Base-by-base conservation (phyloP, 1,140 invertebrate species). In the Drepana arcuata region DNA sequence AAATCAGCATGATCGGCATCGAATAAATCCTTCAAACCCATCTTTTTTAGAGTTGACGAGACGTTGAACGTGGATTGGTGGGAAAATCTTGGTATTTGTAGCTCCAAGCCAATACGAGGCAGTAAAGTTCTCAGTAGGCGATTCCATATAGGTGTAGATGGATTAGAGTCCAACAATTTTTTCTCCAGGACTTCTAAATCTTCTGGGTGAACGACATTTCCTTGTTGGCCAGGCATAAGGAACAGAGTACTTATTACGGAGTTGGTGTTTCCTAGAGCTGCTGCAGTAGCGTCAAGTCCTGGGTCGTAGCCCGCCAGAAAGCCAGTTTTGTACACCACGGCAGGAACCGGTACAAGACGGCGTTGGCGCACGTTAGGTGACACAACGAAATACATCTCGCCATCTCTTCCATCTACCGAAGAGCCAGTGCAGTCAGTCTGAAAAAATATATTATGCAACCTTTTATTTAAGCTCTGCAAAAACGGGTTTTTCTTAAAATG, bases 261-360 rank as follows among this genome's bases (percentile, higher is more conserved):
- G 34, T 91, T 88, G 1, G 85, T 80, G n/a, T 84, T 87, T 10
- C 91, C 91, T 14, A 94, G 67, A 7, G 92, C 88, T 5, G 92
- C 89, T 2, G 91, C 91, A 0, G 93, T 95, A 0, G 92, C 92
- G 59, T 95, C 93, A 14, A 95, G 65, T 25, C 88, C 87, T 0
- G 91, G 91, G 41, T 95, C 93, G 48, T 94, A 94, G 0, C 92
- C 92, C 9, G 92, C 93, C 2, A 92, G 66, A 33, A 95, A 93
- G 2, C 90, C 90, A 0, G 81, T 85, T 53, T 88, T 88, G 77
- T 91, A 93, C 0, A 94, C 89, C 0, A 90, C 91, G 0, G 93
- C 92, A 2, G 93, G 93, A 14, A 95, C 90, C 0, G 91, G 92
- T 1, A 95, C 88, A 1, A 95, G 71, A 29, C 92, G 87, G 10